These are phyloP conservation scores for Esox lucius DNA, from an alignment of 2,797 vertebrate genomes.

Conservation along the genomic window DNA sequence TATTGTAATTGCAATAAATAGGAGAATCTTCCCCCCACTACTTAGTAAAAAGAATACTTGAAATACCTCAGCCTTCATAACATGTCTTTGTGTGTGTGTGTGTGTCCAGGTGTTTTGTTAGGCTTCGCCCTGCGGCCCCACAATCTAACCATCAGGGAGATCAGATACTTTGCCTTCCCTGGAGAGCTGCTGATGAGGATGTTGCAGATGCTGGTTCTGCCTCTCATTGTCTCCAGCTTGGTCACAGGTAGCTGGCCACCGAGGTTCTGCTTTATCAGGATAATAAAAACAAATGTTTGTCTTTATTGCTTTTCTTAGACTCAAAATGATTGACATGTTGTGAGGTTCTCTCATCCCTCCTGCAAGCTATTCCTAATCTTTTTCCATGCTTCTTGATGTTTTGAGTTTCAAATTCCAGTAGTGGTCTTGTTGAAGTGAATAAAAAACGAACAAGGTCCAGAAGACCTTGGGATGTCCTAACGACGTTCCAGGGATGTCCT, in stretches of 20 bases:
- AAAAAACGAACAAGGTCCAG: too few species aligned
- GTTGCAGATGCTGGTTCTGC: slow-evolving; percentile 95
- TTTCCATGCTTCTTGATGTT: not conserved
- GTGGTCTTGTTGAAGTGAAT: too few species aligned
- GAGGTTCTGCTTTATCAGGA: not conserved
- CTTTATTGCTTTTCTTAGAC: not conserved
- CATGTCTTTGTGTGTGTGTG: not conserved
- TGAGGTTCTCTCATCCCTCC: not conserved
- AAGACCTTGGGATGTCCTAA: too few species aligned
- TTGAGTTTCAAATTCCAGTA: not conserved
- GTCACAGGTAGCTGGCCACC: slow-evolving; percentile 82
- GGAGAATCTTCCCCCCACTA: too few species aligned
- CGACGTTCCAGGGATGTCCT: too few species aligned
- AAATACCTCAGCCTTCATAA: not conserved
- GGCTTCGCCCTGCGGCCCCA: slow-evolving; percentile 86
- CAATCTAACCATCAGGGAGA: slow-evolving; percentile 86
- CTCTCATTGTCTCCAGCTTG: slow-evolving; percentile 93
- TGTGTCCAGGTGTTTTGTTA: slow-evolving; percentile 81
- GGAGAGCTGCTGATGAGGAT: slow-evolving; percentile 97
- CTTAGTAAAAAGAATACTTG: not conserved
- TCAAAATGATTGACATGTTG: not conserved
- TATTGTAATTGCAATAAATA: not conserved
- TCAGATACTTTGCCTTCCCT: slow-evolving; percentile 95
- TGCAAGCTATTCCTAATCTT: not conserved
- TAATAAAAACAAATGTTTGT: not conserved